Percentiles rank a stretch among this genome's conserved stretches.
These are phyloP conservation scores for Mantis religiosa DNA, from an alignment of 2,888 invertebrate genomes.

Conservation along the genomic window DNA sequence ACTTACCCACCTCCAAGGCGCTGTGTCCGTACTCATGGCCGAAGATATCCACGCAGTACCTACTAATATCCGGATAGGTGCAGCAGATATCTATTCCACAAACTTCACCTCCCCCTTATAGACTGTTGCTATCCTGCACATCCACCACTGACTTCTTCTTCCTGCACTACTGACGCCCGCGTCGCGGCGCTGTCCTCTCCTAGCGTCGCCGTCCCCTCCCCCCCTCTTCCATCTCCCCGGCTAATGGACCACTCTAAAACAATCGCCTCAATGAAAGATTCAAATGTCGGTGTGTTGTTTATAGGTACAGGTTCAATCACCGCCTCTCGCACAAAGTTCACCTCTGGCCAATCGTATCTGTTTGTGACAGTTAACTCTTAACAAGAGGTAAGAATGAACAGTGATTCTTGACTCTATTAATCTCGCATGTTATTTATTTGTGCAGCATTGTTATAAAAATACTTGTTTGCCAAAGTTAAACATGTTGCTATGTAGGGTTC, in stretches of 20 bases:
- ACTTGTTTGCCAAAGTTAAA: no score
- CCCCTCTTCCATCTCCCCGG: not conserved
- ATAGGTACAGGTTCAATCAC: not conserved
- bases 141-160: not conserved
- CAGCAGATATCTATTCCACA: not conserved
- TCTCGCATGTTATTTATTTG: no score
- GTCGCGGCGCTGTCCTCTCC: not conserved
- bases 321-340: not conserved
- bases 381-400: no score
- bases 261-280: not conserved
- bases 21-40: not conserved
- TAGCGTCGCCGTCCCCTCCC: not conserved
- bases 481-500: no score
- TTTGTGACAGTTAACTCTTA: not conserved
- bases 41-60: not conserved
- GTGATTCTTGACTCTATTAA: no score
- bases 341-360: not conserved
- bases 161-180: not conserved
- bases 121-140: not conserved
- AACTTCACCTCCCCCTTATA: not conserved
- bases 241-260: not conserved
- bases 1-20: conserved; percentile 4
- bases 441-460: no score
- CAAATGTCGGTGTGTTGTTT: not conserved
- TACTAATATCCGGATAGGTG: not conserved